Percentiles rank a stretch among this genome's conserved stretches.
These are phyloP conservation scores for Aphyosemion australe DNA, from an alignment of 2,113 vertebrate genomes.

Conservation along the genomic window DNA sequence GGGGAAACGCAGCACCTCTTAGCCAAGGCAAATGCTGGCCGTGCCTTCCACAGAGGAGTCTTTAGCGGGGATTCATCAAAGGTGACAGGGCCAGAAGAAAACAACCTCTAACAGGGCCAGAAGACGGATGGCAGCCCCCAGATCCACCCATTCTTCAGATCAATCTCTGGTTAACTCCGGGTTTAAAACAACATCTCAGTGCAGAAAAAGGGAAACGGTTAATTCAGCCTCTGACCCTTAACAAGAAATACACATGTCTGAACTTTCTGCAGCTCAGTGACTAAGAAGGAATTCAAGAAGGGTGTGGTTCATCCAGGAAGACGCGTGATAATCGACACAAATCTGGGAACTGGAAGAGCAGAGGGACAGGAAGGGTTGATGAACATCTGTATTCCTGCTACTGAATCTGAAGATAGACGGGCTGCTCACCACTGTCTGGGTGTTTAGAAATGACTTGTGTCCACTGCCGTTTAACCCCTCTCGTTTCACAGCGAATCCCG, in stretches of 20 bases:
- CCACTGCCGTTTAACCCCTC: no score
- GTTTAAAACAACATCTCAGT: conserved; percentile 77
- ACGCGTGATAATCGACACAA: conserved; percentile 49
- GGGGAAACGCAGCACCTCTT: conserved; percentile 73
- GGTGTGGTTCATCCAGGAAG: conserved; percentile 34
- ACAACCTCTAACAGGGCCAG: conserved; percentile 54
- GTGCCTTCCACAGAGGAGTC: conserved; percentile 72
- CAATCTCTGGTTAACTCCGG: conserved; percentile 70
- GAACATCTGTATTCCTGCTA: conserved; percentile 45
- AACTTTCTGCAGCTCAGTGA: conserved; percentile 44
- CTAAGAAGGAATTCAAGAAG: conserved; percentile 52
- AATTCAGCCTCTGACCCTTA: conserved; percentile 66
- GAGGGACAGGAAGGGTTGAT: conserved; percentile 36
- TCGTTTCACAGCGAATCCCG: no score
- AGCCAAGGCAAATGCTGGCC: conserved; percentile 78
- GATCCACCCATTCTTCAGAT: conserved; percentile 69
- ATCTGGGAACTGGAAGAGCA: conserved; percentile 43
- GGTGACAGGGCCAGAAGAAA: conserved; percentile 69
- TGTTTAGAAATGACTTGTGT: conserved; percentile 24
- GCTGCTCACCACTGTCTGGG: conserved; percentile 11
- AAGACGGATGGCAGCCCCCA: conserved; percentile 69
- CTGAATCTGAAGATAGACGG: conserved; percentile 21
- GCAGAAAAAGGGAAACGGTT: conserved; percentile 67
- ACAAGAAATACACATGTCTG: conserved; percentile 54
- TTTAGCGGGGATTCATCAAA: conserved; percentile 72